Conservation (phyloP, 2,797 vertebrate species). For the Percopsis omiscomaycus region DNA sequence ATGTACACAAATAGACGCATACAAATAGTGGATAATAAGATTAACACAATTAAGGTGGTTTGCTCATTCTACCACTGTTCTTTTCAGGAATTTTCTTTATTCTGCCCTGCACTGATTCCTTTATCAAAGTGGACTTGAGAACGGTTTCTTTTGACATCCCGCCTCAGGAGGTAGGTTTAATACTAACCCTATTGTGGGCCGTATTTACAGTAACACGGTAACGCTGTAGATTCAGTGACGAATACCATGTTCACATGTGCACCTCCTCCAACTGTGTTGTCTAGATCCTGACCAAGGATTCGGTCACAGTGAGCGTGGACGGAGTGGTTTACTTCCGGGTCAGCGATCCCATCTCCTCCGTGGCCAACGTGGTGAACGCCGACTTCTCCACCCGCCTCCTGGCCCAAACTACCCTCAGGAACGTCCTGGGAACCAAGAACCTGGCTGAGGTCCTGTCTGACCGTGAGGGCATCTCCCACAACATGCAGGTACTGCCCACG, state of each 20-base stretch:
- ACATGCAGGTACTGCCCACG: slow-evolving; percentile 77
- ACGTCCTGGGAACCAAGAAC: slow-evolving; percentile 82
- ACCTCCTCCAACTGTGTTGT: background rate
- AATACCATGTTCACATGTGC: background rate
- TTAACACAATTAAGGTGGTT: background rate
- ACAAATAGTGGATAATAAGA: background rate
- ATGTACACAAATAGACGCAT: background rate
- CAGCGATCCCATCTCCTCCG: slow-evolving; percentile 78
- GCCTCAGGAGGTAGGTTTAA: slow-evolving; percentile 76
- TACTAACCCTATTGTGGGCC: background rate
- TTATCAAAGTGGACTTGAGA: slow-evolving; percentile 80
- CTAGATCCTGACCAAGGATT: slow-evolving; percentile 83
- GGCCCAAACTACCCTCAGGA: slow-evolving; percentile 82
- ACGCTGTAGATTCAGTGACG: background rate
- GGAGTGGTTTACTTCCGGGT: slow-evolving; percentile 83
- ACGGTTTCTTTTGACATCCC: slow-evolving; percentile 84
- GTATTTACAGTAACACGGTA: background rate
- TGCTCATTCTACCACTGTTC: background rate
- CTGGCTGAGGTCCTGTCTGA: slow-evolving; percentile 80
- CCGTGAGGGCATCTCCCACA: slow-evolving; percentile 78
- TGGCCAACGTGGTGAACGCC: slow-evolving; percentile 78
- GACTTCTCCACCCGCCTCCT: slow-evolving; percentile 79
- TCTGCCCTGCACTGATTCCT: slow-evolving; percentile 78
- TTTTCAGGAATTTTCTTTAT: slow-evolving; percentile 79
- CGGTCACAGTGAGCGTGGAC: slow-evolving; percentile 78